Base-by-base conservation (phyloP, 2,113 vertebrate species). In the Sminthopsis crassicaudata region DNA sequence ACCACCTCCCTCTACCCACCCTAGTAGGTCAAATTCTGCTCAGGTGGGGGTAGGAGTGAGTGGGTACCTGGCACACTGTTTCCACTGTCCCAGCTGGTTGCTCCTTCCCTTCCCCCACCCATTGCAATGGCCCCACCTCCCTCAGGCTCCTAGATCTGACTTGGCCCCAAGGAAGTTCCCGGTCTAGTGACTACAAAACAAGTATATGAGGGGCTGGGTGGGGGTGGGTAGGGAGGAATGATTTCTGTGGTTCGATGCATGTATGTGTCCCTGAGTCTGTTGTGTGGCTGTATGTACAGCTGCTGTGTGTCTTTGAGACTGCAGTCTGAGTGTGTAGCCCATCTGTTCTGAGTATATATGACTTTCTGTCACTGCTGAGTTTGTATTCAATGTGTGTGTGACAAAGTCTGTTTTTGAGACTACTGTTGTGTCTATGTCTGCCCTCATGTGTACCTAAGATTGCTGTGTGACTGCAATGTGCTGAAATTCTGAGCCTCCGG, bases 121-220 rank as follows among this genome's bases (percentile, higher is more conserved):
- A 84, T 2, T 42, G n/a, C 67, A 84, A 84, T 22, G n/a, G 36
- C 36, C 67, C 19, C 67, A 23, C n/a, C 67, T n/a, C 30, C 67
- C n/a, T 42, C 67, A 42, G 67, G n/a, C n/a, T 84, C 14, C 67
- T 42, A 19, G n/a, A n/a, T n/a, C 67, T 84, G n/a, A 84, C 36
- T n/a, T 76, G n/a, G 19, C n/a, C 36, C 67, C 67, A 42, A 84
- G n/a, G 51, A 92, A 95, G 25, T 12, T 46, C 52, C 67, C 88
- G 92, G 60, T 3, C 3, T 89, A 84, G 14, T 46, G 90, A 30
- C 93, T 8, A 23, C n/a, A 60, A 92, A 96, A 92, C 76, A 92
- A 96, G 91, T 91, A 94, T 91, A 90, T 42, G 46, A 50, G 27
- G 19, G 42, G 42, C 19, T 2, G 24, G 2, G 6, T 6, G 0